Base-by-base conservation (phyloP, 2,797 vertebrate genomes). In the Hipposideros larvatus region DNA sequence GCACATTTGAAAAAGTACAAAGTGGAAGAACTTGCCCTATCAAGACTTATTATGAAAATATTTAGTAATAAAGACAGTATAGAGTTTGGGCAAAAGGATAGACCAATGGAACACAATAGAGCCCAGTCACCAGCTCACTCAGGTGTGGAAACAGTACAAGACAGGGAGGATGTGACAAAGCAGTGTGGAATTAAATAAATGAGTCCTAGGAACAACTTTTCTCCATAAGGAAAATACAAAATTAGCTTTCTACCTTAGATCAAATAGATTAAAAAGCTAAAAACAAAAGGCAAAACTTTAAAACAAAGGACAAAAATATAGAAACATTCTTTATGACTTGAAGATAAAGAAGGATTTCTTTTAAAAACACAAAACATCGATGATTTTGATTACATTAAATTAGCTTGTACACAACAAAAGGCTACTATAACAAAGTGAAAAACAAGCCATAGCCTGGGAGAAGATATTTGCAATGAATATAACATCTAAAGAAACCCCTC, bases 31-130 rank as follows among this genome's bases (percentile, higher is more conserved):
- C 91, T 91, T 90, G 88, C 83, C 74, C 79, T 92, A 46, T 94
- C 82, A 91, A 91, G 73, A 89, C 92, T 82, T 94, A 43, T 57
- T 94, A 59, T 95, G 90, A 96, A 95, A 95, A 96, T 96, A 95
- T 88, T 93, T 94, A 71, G 70, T 57, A 75, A 96, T 79, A 43
- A 92, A 91, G 92, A 96, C 88, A 86, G 37, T 37, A 37, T 70
- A 51, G 2, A 37, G 28, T 89, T 83, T 46, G 37, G 59, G 51
- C 34, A 34, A 28, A 88, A 73, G 85, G 80, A 90, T 9, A 78
- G 43, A n/a, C 28, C 41, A 65, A 14, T 15, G 21, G 55, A 87
- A 65, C 34, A 55, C 57, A 68, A 55, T 7, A 43, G 37, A 70
- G 37, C 19, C 22, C 41, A 13, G 31, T 31, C 59, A 21, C 16